Conservation (phyloP, 2,888 invertebrate genomes). For the Leptinotarsa peninsularis region DNA sequence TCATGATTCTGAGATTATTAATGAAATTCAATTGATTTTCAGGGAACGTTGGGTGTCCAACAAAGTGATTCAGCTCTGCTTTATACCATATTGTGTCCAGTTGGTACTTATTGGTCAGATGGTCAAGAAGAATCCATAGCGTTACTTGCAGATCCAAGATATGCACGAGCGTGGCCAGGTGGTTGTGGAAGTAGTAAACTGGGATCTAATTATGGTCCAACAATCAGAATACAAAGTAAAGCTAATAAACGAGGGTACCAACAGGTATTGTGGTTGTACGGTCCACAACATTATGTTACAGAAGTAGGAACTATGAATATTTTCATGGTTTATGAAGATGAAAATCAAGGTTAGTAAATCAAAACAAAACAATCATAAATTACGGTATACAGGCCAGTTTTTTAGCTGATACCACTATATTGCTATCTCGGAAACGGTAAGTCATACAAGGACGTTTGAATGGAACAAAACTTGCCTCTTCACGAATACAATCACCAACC, state of each 20-base stretch:
- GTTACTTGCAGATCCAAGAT: slow-evolving; percentile 91
- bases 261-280: slow-evolving; percentile 97
- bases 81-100: slow-evolving; percentile 92
- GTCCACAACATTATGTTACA: slow-evolving; percentile 91
- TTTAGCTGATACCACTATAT: too few relatives aligned
- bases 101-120: slow-evolving; percentile 88
- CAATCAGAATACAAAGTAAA: slow-evolving; percentile 85
- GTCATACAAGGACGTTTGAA: too few relatives aligned
- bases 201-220: slow-evolving; percentile 93
- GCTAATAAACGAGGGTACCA: slow-evolving; percentile 83
- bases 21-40: slow-evolving; percentile 48
- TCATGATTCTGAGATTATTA: neutral
- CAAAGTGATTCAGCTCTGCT: slow-evolving; percentile 89
- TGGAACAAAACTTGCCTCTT: too few relatives aligned
- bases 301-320: slow-evolving; percentile 99
- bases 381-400: neutral
- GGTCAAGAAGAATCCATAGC: slow-evolving; percentile 76
- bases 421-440: too few relatives aligned
- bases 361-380: neutral
- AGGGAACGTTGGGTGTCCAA: slow-evolving; percentile 94
- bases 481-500: too few relatives aligned
- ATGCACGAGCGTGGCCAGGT: slow-evolving; percentile 89
- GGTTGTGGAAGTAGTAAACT: slow-evolving; percentile 96
- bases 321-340: slow-evolving; percentile 88
- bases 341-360: slow-evolving; percentile 82